Conservation (phyloP, 2,888 invertebrate species). For the Gastrophysa polygoni region DNA sequence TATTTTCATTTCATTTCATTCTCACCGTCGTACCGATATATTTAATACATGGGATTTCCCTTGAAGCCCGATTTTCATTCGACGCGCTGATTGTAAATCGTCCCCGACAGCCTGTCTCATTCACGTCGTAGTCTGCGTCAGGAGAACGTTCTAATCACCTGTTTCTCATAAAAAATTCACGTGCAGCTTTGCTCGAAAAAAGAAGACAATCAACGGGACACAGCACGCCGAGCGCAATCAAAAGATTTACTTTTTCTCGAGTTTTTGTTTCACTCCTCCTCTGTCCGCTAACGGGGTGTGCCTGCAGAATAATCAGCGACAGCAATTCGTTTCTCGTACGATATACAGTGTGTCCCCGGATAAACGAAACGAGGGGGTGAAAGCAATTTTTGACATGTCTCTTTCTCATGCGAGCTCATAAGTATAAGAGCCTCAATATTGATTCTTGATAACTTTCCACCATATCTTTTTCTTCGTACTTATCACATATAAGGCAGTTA, state of each 20-base stretch:
- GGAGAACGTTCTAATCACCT: conserved; percentile 12
- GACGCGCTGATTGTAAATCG: neutral
- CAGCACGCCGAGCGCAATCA: neutral
- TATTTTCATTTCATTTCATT: no score
- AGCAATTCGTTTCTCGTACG: neutral
- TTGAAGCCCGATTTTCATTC: neutral
- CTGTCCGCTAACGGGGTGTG: neutral
- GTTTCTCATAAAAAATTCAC: neutral
- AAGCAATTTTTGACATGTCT: no score
- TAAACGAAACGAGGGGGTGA: no score
- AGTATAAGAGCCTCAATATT: no score
- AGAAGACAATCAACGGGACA: neutral
- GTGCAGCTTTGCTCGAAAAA: neutral
- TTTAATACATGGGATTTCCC: neutral
- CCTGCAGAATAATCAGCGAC: neutral
- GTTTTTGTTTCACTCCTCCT: neutral
- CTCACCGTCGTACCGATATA: no score
- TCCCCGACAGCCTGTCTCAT: neutral
- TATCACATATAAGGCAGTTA: no score
- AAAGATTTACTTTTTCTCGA: neutral
- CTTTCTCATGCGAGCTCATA: no score
- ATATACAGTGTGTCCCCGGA: no score
- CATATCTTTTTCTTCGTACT: no score
- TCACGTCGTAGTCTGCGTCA: neutral
- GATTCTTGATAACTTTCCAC: no score